Evolutionary conservation across 2,797 vertebrate species (phyloP), one percentile per base, ranked within the genome.

Genomic region (Melanotaenia boesemani): DNA sequence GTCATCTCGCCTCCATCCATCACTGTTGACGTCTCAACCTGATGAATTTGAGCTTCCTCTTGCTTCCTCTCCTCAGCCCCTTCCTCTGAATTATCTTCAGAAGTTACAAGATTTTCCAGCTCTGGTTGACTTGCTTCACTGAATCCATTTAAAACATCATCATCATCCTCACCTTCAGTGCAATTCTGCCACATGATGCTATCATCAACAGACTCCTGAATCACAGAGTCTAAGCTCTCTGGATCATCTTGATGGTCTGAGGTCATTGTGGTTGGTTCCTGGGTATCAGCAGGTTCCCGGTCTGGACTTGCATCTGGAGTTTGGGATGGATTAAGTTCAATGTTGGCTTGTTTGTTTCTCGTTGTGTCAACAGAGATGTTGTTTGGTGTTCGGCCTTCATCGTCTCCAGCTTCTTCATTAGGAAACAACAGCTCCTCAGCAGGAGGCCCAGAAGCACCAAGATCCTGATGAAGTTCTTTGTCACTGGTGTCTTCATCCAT

Each of bases 281-380:
- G 9, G 34, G 34, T 15, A 10, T 70, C 56, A 12, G 13, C 28
- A 39, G 37, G 12, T 55, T 0, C 10, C 18, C 0, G 1, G 32
- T 50, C 22, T 8, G 60, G 6, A 3, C 8, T 3, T 11, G 52
- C 12, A 57, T 6, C 9, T 63, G 62, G 46, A 2, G 22, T 52
- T 74, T 72, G 81, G 32, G 41, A 65, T 9, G 3, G 18, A 39
- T 76, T 26, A 4, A 30, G 20, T 28, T 65, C 60, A 70, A 15
- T 41, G 12, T 54, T 37, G 13, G 41, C 26, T 50, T 63, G 32
- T 39, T 77, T 44, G 6, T 55, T 6, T 41, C 12, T 46, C 15
- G 4, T 37, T 5, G 0, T 13, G 22, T 59, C n/a, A 30, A 26
- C 28, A 63, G n/a, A 8, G 34, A 0, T 50, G 20, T 8, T n/a